These are phyloP conservation scores for Ypsolopha sequella DNA, from an alignment of 2,888 invertebrate species.

Conservation along the genomic window DNA sequence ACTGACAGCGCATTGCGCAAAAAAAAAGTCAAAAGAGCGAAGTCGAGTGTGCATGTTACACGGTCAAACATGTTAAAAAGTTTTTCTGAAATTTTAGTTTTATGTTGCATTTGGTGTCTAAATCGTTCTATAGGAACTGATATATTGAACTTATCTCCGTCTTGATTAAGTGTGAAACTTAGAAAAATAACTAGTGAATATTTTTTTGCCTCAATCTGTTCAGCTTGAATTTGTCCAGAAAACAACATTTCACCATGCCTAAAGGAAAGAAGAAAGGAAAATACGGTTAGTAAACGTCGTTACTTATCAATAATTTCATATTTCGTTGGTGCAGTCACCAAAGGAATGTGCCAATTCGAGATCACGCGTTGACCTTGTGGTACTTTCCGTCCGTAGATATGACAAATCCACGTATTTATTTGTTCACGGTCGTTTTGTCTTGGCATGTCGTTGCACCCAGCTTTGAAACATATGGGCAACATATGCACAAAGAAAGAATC, in stretches of 20 bases:
- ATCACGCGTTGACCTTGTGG: slow-evolving; percentile 67
- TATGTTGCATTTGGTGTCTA: slow-evolving; percentile 79
- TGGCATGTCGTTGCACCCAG: slow-evolving; percentile 18
- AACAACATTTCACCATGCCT: slow-evolving; percentile 73
- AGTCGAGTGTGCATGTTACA: slow-evolving; percentile 63
- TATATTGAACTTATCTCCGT: slow-evolving; percentile 82
- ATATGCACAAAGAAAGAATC: neutral
- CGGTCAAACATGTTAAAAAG: slow-evolving; percentile 81
- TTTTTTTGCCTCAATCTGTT: slow-evolving; percentile 68
- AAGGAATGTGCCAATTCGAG: slow-evolving; percentile 22
- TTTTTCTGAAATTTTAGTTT: slow-evolving; percentile 76
- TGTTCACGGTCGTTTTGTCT: slow-evolving; percentile 25
- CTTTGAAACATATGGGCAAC: slow-evolving; percentile 28
- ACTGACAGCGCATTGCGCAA: slow-evolving; percentile 33
- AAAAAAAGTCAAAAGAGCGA: slow-evolving; percentile 26
- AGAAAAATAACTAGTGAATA: slow-evolving; percentile 64
- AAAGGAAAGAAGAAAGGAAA: slow-evolving; percentile 83
- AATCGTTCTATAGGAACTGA: slow-evolving; percentile 78
- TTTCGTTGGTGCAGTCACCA: neutral
- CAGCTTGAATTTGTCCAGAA: slow-evolving; percentile 15
- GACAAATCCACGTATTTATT: slow-evolving; percentile 39
- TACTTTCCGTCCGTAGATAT: slow-evolving; percentile 38
- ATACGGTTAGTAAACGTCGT: slow-evolving; percentile 68
- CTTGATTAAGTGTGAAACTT: slow-evolving; percentile 76
- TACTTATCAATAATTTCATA: too few relatives aligned